Evolutionary conservation across 2,888 invertebrate species (phyloP), one percentile per base, ranked within the genome.

Genomic region (Alloscopus bannaensis): DNA sequence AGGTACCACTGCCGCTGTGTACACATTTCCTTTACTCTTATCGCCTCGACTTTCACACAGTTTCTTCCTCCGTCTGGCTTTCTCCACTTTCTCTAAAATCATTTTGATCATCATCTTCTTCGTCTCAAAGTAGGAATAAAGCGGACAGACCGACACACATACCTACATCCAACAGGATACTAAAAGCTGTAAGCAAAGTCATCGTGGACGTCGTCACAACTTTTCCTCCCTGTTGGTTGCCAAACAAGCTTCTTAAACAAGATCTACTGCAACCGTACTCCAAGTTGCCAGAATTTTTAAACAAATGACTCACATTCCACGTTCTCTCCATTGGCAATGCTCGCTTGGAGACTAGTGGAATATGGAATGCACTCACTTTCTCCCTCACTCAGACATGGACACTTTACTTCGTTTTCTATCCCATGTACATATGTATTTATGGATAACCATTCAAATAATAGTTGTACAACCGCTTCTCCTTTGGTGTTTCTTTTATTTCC

Each of bases 211-310:
- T 55, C 55, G n/a, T n/a, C n/a, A 13, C n/a, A n/a, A 26, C 55
- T 55, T 28, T 52, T 28, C 28, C 28, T 28, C 55, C 55, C 55
- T 55, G 26, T 24, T 28, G 26, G 22, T 55, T 55, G 55, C 26
- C 55, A 55, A 55, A 55, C 16, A 55, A 18, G 55, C 26, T 28
- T 55, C 55, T 55, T 55, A 55, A 55, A 55, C 55, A 55, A 55
- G 55, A 55, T 55, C 55, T 55, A 55, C 55, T 55, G 18, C 55
- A 18, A 55, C 8, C 55, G 18, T 29, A 18, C 20, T n/a, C 22
- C 20, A 13, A 31, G 18, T 60, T 70, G 70, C 70, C 60, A 70
- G 70, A 60, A 69, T 70, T 59, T 70, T 69, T n/a, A 59, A 60
- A 60, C 47, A 59, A 70, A 60, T 70, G 70, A 60, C 59, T 36